phyloP scores from a whole-genome alignment of 2,797 vertebrate species.

The Myotis findleyi region DNA sequence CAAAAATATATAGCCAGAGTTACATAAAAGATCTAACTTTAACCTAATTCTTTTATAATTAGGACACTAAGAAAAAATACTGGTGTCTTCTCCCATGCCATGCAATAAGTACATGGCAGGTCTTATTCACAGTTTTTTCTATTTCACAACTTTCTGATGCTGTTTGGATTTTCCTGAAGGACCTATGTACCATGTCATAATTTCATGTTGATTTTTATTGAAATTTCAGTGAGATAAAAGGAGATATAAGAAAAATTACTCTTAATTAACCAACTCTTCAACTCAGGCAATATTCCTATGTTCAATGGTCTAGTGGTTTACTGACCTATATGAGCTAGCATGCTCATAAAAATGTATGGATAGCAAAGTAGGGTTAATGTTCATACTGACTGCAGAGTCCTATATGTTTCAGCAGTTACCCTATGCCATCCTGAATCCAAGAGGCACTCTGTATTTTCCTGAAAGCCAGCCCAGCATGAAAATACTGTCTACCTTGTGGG shows the following conservation, averaged over 20 bases:
- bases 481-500: slow-evolving; percentile 37
- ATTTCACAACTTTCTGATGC: not conserved
- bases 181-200: not conserved
- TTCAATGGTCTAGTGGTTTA: not conserved
- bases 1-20: slow-evolving; percentile 20
- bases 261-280: slow-evolving; percentile 42
- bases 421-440: slow-evolving; percentile 29
- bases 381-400: not conserved
- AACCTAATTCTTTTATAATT: slow-evolving; percentile 15
- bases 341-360: slow-evolving; percentile 47
- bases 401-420: not conserved
- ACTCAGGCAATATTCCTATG: not conserved
- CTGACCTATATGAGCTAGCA: not conserved
- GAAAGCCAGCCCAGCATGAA: slow-evolving; percentile 62
- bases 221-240: slow-evolving; percentile 46
- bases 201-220: not conserved
- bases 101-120: not conserved
- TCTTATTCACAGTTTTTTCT: slow-evolving; percentile 6
- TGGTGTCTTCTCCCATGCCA: not conserved
- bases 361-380: slow-evolving; percentile 45
- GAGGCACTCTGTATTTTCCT: slow-evolving; percentile 57
- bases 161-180: not conserved
- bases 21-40: not conserved
- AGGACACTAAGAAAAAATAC: not conserved
- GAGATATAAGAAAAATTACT: not conserved